Evolutionary conservation across 1,140 invertebrate species (phyloP).

Genomic region (Trinorchestia longiramus): DNA sequence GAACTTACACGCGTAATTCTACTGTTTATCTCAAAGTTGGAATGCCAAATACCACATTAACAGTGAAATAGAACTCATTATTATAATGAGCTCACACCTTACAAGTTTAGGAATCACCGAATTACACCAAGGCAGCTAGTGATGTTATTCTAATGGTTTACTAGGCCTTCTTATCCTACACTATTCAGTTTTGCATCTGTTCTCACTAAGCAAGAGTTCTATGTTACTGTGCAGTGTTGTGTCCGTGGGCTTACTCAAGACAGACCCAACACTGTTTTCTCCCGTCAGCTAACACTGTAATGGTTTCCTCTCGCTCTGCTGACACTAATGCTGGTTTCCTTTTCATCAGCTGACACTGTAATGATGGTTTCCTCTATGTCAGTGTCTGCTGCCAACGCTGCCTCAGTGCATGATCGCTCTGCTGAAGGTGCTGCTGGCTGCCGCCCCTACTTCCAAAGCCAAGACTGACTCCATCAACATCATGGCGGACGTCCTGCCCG

Average conservation of each 20-base stretch:
- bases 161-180: background rate
- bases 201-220: background rate
- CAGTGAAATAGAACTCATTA: no score
- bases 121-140: background rate
- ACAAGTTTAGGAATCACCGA: background rate
- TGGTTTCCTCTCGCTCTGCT: no score
- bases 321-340: no score
- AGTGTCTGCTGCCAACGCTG: slow-evolving; percentile 85
- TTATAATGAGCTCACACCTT: background rate
- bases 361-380: background rate
- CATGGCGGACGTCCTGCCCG: slow-evolving; percentile 95
- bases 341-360: no score
- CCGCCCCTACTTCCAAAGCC: slow-evolving; percentile 96
- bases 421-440: slow-evolving; percentile 95
- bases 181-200: background rate
- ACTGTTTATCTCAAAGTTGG: no score
- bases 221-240: no score
- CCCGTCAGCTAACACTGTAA: no score
- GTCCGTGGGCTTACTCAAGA: no score
- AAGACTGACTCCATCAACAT: slow-evolving; percentile 99
- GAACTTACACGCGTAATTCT: no score
- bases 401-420: slow-evolving; percentile 97
- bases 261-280: no score
- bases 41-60: no score
- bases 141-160: background rate